Conservation (phyloP, 2,888 invertebrate genomes). For the Cloeon dipterum region DNA sequence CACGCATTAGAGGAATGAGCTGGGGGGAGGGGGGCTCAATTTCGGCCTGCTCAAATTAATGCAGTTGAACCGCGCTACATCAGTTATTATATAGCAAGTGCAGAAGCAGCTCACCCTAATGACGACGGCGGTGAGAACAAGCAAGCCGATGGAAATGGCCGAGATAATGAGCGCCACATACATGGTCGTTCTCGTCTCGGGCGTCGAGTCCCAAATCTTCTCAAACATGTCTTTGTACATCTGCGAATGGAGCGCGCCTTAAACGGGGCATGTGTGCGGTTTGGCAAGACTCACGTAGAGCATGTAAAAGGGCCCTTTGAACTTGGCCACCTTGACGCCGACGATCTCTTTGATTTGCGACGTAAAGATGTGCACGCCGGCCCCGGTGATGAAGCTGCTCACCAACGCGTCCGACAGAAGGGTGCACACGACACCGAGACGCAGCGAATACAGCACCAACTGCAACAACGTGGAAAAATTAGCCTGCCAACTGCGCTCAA, state of each 20-base stretch:
- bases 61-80: too few species aligned
- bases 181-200: conserved; percentile 23
- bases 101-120: conserved; percentile 34
- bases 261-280: too few species aligned
- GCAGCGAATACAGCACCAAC: conserved; percentile 34
- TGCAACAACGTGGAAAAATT: too few species aligned
- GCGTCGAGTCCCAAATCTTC: conserved; percentile 19
- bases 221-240: conserved; percentile 30
- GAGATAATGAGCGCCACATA: conserved; percentile 36
- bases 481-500: too few species aligned
- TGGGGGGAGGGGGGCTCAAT: too few species aligned
- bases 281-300: conserved; percentile 22
- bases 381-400: conserved; percentile 48
- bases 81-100: too few species aligned
- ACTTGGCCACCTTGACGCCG: conserved; percentile 27
- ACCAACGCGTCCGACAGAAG: conserved; percentile 40
- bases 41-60: too few species aligned
- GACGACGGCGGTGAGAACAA: conserved; percentile 37
- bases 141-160: conserved; percentile 29
- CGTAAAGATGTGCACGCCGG: conserved; percentile 42
- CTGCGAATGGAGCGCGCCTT: conserved; percentile 23
- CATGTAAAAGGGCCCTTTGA: conserved; percentile 34
- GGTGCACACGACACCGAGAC: conserved; percentile 32
- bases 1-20: too few species aligned
- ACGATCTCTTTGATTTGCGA: conserved; percentile 40